A percentile compares a stretch with the other conserved stretches of the same genome.
phyloP scores from a whole-genome alignment of 2,113 vertebrate species.

The Galemys pyrenaicus region DNA sequence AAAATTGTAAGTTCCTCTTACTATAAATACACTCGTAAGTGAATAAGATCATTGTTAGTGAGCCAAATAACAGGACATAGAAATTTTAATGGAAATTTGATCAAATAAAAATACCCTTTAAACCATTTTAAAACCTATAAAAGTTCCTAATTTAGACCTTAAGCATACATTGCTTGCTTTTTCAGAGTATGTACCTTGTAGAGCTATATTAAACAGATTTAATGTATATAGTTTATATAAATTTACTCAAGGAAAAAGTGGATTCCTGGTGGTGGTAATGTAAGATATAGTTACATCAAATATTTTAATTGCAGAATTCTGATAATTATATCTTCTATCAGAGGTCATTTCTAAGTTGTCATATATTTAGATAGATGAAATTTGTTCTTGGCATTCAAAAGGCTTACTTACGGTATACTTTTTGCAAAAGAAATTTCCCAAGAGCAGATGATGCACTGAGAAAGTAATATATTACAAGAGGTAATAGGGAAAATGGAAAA shows the following conservation, averaged over 20 bases:
- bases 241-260: background rate
- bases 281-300: background rate
- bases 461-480: conserved; percentile 28
- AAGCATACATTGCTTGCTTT: background rate
- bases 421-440: background rate
- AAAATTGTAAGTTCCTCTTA: background rate
- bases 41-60: conserved; percentile 38
- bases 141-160: background rate
- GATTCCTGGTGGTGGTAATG: background rate
- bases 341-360: conserved; percentile 35
- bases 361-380: background rate
- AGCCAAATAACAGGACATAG: conserved; percentile 48
- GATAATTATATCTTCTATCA: background rate
- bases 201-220: background rate
- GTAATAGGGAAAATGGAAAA: background rate
- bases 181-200: background rate
- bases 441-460: accelerated
- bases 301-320: background rate
- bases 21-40: background rate
- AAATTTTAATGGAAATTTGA: conserved; percentile 19
- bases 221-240: background rate
- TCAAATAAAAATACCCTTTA: background rate
- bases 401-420: background rate
- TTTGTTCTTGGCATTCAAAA: conserved; percentile 20
- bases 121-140: conserved; percentile 25